Conservation (phyloP, 2,888 invertebrate genomes). For the Zygothrica quintamaculata region DNA sequence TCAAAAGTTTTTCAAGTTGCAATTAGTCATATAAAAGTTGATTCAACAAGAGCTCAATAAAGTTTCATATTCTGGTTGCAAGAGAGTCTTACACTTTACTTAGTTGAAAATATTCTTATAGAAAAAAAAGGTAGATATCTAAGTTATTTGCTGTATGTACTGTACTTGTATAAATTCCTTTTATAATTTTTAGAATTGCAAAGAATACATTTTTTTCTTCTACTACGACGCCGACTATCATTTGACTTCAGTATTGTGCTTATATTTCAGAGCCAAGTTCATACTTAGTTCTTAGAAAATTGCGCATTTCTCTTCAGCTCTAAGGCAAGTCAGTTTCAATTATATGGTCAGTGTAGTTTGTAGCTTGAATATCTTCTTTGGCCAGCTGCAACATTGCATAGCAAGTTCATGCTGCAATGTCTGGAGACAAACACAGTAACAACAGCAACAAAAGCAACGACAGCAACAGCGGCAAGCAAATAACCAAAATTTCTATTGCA, state of each 20-base stretch:
- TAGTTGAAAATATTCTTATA: too few relatives aligned
- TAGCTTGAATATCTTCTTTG: constrained; percentile 18
- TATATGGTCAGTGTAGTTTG: constrained; percentile 37
- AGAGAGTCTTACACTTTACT: constrained; percentile 17
- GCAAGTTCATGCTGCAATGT: constrained; percentile 42
- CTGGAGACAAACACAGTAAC: constrained; percentile 32
- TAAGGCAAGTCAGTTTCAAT: constrained; percentile 54
- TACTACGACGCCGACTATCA: too few relatives aligned
- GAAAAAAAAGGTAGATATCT: too few relatives aligned
- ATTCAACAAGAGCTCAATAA: constrained; percentile 2
- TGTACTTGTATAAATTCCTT: too few relatives aligned
- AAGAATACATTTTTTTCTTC: neutral
- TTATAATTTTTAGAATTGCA: neutral
- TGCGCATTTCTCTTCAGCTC: neutral
- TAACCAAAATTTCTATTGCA: constrained; percentile 60
- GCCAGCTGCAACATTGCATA: constrained; percentile 18
- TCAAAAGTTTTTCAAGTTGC: constrained; percentile 57
- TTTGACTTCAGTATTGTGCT: too few relatives aligned
- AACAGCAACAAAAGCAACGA: constrained; percentile 14
- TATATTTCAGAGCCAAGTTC: too few relatives aligned
- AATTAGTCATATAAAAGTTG: constrained; percentile 57
- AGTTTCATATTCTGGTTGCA: too few relatives aligned
- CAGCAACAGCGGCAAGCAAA: constrained; percentile 26
- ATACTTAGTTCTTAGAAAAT: neutral
- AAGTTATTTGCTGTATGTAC: neutral